Percentiles rank a stretch among this genome's conserved stretches.
Evolutionary conservation across 2,888 invertebrate genomes (phyloP).

Genomic region (Apomyelois bistriatella): DNA sequence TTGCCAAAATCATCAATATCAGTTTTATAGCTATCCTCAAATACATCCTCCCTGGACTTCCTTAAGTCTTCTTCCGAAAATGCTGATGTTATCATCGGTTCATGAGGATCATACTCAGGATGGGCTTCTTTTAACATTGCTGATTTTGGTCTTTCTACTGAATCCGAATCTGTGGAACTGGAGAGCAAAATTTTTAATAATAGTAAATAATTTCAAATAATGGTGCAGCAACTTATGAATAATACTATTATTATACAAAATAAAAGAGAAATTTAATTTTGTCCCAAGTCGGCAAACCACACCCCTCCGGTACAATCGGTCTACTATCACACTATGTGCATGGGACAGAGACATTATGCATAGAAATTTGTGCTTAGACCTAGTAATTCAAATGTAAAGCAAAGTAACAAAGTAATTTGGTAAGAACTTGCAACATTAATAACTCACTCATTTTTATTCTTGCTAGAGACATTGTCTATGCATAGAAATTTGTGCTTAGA

Average conservation of each 20-base stretch:
- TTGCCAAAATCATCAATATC: conserved; percentile 48
- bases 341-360: no score
- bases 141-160: conserved; percentile 69
- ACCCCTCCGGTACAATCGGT: no score
- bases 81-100: conserved; percentile 74
- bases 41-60: conserved; percentile 65
- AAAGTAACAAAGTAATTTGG: no score
- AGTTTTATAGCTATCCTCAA: conserved; percentile 56
- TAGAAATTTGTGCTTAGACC: no score
- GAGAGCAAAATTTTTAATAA: conserved; percentile 16
- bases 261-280: no score
- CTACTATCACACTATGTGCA: no score
- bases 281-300: no score
- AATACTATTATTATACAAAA: no score
- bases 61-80: conserved; percentile 70
- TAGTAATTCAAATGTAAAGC: no score
- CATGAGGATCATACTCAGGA: conserved; percentile 73
- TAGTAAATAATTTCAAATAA: neutral
- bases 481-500: no score
- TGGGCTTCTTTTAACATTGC: conserved; percentile 68
- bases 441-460: conserved; percentile 67
- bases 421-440: no score
- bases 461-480: conserved; percentile 40
- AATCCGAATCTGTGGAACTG: conserved; percentile 72
- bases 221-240: no score